Evolutionary conservation across 2,888 invertebrate species (phyloP).

Genomic region (Limenitis camilla): DNA sequence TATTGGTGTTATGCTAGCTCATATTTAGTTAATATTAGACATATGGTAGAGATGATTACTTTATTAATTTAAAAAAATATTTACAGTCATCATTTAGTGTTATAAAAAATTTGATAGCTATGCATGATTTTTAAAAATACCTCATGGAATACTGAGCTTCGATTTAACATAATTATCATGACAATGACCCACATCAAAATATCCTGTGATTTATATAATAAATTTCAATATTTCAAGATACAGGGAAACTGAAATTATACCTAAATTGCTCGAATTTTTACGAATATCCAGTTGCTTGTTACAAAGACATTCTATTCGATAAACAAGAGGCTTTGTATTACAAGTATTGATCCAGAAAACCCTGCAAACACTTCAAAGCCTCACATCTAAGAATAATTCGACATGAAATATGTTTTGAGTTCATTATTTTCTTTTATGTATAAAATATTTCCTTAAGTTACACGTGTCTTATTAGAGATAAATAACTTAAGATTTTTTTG

Average conservation of each 20-base stretch:
- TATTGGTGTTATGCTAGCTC: too few species aligned
- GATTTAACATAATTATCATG: too few species aligned
- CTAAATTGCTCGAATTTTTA: slow-evolving; percentile 9
- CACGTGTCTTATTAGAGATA: neutral
- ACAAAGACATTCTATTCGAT: slow-evolving; percentile 37
- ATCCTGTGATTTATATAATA: too few species aligned
- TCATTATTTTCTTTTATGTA: slow-evolving; percentile 4
- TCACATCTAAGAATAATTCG: slow-evolving; percentile 28
- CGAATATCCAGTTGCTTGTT: slow-evolving; percentile 22
- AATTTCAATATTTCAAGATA: too few species aligned
- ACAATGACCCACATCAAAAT: too few species aligned
- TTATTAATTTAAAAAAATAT: too few species aligned
- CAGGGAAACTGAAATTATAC: neutral
- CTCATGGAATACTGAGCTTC: too few species aligned
- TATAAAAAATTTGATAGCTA: too few species aligned
- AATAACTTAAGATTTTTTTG: neutral
- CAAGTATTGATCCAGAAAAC: slow-evolving; percentile 38
- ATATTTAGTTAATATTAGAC: too few species aligned
- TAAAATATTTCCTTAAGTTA: neutral
- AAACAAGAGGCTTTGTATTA: slow-evolving; percentile 31
- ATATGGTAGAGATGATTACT: too few species aligned
- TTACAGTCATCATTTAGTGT: too few species aligned
- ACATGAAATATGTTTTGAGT: slow-evolving; percentile 14
- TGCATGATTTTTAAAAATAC: too few species aligned
- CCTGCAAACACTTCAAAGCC: slow-evolving; percentile 35